These are phyloP conservation scores for Clepsis dumicolana DNA, from an alignment of 2,888 invertebrate genomes.

Conservation along the genomic window DNA sequence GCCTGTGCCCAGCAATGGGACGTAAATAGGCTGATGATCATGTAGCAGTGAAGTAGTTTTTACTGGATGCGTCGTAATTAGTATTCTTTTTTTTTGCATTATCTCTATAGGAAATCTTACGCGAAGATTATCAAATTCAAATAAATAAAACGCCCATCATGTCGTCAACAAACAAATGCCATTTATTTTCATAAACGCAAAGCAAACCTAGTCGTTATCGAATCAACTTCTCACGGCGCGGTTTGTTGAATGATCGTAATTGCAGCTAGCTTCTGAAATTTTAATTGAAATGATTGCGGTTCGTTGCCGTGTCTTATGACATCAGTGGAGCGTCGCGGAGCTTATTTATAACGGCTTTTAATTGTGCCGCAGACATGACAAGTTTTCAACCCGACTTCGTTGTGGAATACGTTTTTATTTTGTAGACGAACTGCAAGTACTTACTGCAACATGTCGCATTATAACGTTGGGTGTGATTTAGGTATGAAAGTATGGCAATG, in stretches of 20 bases:
- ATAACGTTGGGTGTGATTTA: no score
- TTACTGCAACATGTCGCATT: no score
- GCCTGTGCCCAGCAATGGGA: no score
- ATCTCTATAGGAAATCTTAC: no score
- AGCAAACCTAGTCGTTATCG: slow-evolving; percentile 1
- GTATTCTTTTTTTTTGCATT: no score
- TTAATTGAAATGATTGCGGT: slow-evolving; percentile 21
- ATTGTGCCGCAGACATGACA: slow-evolving; percentile 4
- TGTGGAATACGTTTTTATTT: not conserved
- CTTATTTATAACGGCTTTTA: slow-evolving; percentile 31
- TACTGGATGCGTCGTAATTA: no score
- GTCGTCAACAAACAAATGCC: not conserved
- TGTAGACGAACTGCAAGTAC: not conserved
- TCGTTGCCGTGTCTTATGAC: slow-evolving; percentile 20
- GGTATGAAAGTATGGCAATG: no score
- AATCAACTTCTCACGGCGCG: slow-evolving; percentile 6
- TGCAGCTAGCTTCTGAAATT: slow-evolving; percentile 27
- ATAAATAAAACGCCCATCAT: no score
- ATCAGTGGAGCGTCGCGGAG: slow-evolving; percentile 18
- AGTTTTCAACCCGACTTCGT: not conserved
- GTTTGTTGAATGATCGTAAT: slow-evolving; percentile 3
- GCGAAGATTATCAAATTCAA: no score
- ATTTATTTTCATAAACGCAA: slow-evolving; percentile 9
- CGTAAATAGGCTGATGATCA: no score
- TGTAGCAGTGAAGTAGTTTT: no score